Base-by-base conservation (phyloP, 2,888 invertebrate genomes). In the Cephalotes varians region DNA sequence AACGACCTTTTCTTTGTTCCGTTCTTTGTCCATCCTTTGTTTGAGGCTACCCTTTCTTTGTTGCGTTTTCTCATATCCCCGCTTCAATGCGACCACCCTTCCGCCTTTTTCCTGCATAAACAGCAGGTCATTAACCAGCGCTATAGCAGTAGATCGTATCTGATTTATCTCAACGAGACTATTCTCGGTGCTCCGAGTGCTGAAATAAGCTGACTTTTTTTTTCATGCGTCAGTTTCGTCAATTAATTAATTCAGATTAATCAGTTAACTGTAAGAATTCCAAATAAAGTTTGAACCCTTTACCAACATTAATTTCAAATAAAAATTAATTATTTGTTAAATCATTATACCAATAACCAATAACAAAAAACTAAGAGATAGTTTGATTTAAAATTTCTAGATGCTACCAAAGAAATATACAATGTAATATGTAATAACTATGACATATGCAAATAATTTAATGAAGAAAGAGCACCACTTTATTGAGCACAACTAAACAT, bases 71-170 rank as follows among this genome's bases (percentile, higher is more conserved):
- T 64, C 64, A 28, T 21, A 47, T 67, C 49, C 60, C 82, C 74
- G 81, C 64, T 21, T 69, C 69, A 67, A 47, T 21, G 54, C 56
- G 44, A 40, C 40, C 47, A 18, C 60, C 79, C 86, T 88, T 81
- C 83, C 85, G 74, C 81, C 82, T 90, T 92, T 92, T 92, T 92
- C 90, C 86, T 91, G 92, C 92, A 92, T 93, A 93, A 93, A 91
- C 91, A 92, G 89, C 90, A 89, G 88, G 91, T 92, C 92, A 92
- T 93, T 92, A 93, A 91, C 91, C 85, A 81, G 85, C 82, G 88
- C 91, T 91, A 89, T 90, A 84, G 86, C 85, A 86, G 81, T 85
- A 90, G 92, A 92, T 92, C 89, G 82, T 92, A 93, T 93, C 92
- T 91, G 73, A 71, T 87, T 92, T 92, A 92, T 93, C 92, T 91